Percentiles rank a stretch among this genome's conserved stretches.
Conservation (phyloP, 2,113 vertebrate genomes). For the Callorhinus ursinus region DNA sequence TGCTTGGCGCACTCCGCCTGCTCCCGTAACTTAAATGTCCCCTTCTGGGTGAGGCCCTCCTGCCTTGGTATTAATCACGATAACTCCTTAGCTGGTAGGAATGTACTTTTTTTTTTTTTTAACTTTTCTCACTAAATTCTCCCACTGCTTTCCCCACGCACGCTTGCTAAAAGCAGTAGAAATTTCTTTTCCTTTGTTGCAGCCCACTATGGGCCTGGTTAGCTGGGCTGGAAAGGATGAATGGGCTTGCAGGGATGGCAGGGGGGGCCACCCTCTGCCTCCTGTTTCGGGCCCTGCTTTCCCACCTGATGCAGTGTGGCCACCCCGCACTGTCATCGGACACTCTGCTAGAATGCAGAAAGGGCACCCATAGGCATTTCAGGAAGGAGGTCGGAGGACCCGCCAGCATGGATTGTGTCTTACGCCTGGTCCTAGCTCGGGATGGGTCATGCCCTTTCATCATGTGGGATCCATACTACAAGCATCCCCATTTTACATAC, state of each 20-base stretch:
- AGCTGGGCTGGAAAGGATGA: neutral
- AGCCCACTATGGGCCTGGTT: neutral
- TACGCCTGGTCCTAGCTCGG: neutral
- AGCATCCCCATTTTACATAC: neutral
- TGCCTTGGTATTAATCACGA: neutral
- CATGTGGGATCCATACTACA: fast-evolving
- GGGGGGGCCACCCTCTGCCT: neutral
- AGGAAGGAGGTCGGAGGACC: neutral
- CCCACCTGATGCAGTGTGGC: neutral
- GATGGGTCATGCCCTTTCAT: neutral
- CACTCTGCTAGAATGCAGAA: neutral
- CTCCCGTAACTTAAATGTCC: neutral
- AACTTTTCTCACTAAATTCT: neutral
- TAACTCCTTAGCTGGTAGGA: neutral
- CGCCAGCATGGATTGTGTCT: fast-evolving
- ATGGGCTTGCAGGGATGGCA: neutral
- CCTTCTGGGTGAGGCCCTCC: neutral
- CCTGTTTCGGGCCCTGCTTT: neutral
- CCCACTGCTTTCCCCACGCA: neutral
- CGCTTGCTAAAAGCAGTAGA: neutral
- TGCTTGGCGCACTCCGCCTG: fast-evolving
- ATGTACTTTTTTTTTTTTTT: neutral
- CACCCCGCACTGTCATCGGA: neutral
- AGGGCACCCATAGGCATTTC: neutral
- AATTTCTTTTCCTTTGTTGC: neutral